Conservation (phyloP, 2,888 invertebrate genomes). For the Cheilosia vernalis region DNA sequence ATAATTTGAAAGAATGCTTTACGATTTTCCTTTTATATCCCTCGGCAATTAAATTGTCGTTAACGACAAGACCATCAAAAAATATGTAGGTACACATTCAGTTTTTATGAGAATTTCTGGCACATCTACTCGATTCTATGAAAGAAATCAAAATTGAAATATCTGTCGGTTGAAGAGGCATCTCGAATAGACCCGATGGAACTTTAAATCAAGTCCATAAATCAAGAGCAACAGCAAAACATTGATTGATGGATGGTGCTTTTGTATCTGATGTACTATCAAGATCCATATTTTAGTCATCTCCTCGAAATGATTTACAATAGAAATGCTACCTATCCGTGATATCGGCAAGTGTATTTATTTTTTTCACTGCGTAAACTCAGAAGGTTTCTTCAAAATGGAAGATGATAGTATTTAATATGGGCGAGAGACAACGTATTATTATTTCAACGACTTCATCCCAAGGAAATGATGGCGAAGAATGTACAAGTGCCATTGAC, state of each 20-base stretch:
- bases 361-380: constrained; percentile 12
- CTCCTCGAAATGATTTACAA: constrained; percentile 51
- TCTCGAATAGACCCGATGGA: constrained; percentile 4
- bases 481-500: constrained; percentile 24
- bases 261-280: constrained; percentile 2
- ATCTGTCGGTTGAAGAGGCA: constrained; percentile 7
- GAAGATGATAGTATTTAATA: constrained; percentile 51
- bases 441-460: constrained; percentile 56
- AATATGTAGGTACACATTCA: background rate
- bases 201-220: constrained; percentile 44
- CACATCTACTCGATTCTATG: background rate
- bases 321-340: constrained; percentile 17
- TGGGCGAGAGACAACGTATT: constrained; percentile 46
- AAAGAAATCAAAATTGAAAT: constrained; percentile 21
- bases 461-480: constrained; percentile 46
- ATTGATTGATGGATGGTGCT: constrained; percentile 64
- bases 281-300: constrained; percentile 33
- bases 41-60: constrained; percentile 27
- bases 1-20: constrained; percentile 26
- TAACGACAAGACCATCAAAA: background rate
- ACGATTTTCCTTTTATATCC: constrained; percentile 4
- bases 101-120: constrained; percentile 18
- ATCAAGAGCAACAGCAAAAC: constrained; percentile 50
- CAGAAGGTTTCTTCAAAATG: constrained; percentile 17
- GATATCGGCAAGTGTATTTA: background rate